These are phyloP conservation scores for Drosophila paranaensis DNA, from an alignment of 2,888 invertebrate genomes.

Conservation along the genomic window DNA sequence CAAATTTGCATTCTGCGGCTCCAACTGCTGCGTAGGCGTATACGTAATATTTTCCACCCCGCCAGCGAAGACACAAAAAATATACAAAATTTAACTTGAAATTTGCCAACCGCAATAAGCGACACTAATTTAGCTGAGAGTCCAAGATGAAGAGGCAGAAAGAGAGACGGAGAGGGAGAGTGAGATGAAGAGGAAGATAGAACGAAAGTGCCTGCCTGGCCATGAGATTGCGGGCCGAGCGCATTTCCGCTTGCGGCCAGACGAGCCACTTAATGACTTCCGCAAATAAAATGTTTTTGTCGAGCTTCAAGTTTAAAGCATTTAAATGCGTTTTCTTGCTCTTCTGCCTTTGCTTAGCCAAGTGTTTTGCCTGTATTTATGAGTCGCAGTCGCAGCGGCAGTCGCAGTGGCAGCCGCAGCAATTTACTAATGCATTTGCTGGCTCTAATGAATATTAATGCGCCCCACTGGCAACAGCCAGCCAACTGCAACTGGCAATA, in stretches of 20 bases:
- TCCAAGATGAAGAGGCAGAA: background rate
- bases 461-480: conserved; percentile 25
- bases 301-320: conserved; percentile 59
- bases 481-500: conserved; percentile 58
- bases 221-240: conserved; percentile 45
- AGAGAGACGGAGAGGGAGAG: conserved; percentile 1
- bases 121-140: conserved; percentile 37
- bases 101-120: conserved; percentile 46
- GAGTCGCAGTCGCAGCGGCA: conserved; percentile 27
- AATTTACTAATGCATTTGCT: conserved; percentile 74
- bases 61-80: conserved; percentile 2
- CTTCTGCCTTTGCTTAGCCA: conserved; percentile 7
- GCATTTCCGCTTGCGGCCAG: conserved; percentile 48
- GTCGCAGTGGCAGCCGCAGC: conserved; percentile 45
- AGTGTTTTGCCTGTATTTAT: conserved; percentile 64
- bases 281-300: conserved; percentile 73
- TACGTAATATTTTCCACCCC: conserved; percentile 55
- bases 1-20: conserved; percentile 63
- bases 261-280: conserved; percentile 75
- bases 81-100: conserved; percentile 39
- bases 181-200: background rate
- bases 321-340: conserved; percentile 43
- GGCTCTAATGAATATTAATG: conserved; percentile 75
- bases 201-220: conserved; percentile 26
- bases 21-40: conserved; percentile 66